Evolutionary conservation across 2,888 invertebrate genomes (phyloP).

Genomic region (Agriotes lineatus): DNA sequence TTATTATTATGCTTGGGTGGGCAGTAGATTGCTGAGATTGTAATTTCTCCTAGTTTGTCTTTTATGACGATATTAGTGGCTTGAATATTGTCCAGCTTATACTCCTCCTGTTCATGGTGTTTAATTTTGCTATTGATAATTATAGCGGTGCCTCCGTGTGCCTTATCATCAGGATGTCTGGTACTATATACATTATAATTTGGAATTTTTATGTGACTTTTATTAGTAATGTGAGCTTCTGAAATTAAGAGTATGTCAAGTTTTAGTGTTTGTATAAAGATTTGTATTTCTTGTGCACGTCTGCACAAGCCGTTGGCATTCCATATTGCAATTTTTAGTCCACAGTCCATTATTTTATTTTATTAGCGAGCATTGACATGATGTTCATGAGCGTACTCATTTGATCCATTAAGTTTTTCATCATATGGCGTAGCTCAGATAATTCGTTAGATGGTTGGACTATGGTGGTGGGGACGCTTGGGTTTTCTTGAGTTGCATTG

Average conservation of each 20-base stretch:
- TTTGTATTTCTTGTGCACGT: too few species aligned
- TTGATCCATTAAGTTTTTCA: conserved; percentile 32
- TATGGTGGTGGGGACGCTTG: background rate
- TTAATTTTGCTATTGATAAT: conserved; percentile 41
- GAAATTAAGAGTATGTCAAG: conserved; percentile 24
- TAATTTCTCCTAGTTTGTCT: conserved; percentile 36
- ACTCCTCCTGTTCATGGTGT: conserved; percentile 39
- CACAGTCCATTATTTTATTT: conserved; percentile 23
- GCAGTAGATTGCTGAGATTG: conserved; percentile 43
- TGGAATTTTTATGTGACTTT: conserved; percentile 19
- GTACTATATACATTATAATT: conserved; percentile 18
- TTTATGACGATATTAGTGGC: conserved; percentile 44
- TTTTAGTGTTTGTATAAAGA: too few species aligned
- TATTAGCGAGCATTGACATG: too few species aligned
- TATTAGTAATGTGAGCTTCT: conserved; percentile 10
- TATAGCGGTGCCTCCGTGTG: conserved; percentile 22
- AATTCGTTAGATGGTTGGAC: too few species aligned
- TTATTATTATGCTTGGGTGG: conserved; percentile 44
- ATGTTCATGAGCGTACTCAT: conserved; percentile 28
- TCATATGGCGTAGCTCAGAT: conserved; percentile 24
- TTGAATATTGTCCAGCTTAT: too few species aligned
- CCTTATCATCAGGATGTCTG: conserved; percentile 36
- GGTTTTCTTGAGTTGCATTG: conserved; percentile 14
- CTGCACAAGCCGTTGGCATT: too few species aligned
- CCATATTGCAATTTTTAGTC: conserved; percentile 35